These are phyloP conservation scores for Pogonus chalceus DNA, from an alignment of 1,140 invertebrate genomes.

Conservation along the genomic window DNA sequence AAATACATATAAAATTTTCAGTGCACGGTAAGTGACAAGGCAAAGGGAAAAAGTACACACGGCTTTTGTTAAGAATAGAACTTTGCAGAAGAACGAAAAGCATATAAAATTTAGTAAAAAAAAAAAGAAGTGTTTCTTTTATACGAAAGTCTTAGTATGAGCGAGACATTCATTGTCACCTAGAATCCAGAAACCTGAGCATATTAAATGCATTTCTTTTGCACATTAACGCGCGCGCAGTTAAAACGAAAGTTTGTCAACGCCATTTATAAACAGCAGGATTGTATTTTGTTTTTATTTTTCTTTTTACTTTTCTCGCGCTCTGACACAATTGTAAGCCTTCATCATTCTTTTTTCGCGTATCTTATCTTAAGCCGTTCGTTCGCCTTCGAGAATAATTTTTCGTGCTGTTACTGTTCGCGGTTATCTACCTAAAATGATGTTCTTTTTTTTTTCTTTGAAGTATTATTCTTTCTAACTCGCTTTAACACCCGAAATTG, in stretches of 20 bases:
- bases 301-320: neutral
- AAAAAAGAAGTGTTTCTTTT: neutral
- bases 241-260: slow-evolving; percentile 2
- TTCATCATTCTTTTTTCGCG: slow-evolving; percentile 1
- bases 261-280: neutral
- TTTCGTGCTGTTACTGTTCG: too few relatives aligned
- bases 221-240: neutral
- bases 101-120: slow-evolving; percentile 2
- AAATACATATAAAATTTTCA: neutral
- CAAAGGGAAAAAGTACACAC: slow-evolving; percentile 3
- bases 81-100: neutral
- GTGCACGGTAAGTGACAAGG: neutral
- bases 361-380: slow-evolving; percentile 4
- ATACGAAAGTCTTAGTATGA: neutral
- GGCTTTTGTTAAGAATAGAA: slow-evolving; percentile 4
- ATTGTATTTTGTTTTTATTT: neutral
- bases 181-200: neutral
- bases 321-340: slow-evolving; percentile 3
- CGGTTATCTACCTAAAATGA: too few relatives aligned
- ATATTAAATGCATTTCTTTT: slow-evolving; percentile 1
- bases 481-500: too few relatives aligned
- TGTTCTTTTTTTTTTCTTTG: too few relatives aligned
- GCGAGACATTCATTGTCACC: neutral
- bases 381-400: neutral
- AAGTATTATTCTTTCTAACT: too few relatives aligned